Conservation (phyloP, 2,888 invertebrate genomes). For the Habrosyne pyritoides region DNA sequence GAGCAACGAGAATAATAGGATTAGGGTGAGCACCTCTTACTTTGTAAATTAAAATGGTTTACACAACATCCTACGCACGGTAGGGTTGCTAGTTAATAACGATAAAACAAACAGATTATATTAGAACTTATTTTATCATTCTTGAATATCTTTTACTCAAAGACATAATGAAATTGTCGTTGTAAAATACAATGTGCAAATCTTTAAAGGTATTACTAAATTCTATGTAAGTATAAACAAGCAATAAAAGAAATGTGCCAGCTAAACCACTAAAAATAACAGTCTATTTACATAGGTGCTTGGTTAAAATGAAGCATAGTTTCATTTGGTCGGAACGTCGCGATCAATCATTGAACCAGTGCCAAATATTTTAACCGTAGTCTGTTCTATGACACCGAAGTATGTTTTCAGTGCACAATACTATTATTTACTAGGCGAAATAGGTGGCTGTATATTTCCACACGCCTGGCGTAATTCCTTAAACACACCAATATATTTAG, state of each 20-base stretch:
- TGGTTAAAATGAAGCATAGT: conserved; percentile 1
- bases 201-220: conserved; percentile 2
- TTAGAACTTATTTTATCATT: no score
- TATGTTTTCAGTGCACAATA: neutral
- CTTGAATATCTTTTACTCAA: no score
- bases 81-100: no score
- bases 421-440: neutral
- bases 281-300: conserved; percentile 10
- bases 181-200: neutral
- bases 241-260: conserved; percentile 7
- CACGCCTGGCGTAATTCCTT: neutral
- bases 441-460: neutral
- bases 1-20: no score
- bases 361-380: conserved; percentile 34
- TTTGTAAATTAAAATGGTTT: no score
- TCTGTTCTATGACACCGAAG: conserved; percentile 7
- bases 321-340: conserved; percentile 8
- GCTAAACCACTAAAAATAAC: conserved; percentile 8
- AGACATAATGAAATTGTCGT: neutral
- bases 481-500: neutral
- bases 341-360: conserved; percentile 40
- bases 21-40: no score
- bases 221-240: neutral
- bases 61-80: no score
- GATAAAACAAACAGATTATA: no score